Evolutionary conservation across 2,113 vertebrate species (phyloP).

Genomic region (Symphodus melops): DNA sequence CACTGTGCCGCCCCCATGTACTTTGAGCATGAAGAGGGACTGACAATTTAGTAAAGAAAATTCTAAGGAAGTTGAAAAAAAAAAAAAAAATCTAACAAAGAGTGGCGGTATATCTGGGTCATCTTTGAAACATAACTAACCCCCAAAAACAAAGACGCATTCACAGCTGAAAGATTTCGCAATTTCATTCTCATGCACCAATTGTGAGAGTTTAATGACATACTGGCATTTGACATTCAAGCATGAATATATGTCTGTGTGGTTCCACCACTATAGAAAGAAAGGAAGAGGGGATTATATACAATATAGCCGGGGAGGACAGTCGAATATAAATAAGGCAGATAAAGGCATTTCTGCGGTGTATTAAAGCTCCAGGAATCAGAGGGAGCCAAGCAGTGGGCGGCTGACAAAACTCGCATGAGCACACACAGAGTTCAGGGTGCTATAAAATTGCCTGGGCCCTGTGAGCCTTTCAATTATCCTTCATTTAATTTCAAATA

Average conservation of each 20-base stretch:
- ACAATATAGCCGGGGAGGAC: conserved; percentile 14
- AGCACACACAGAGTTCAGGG: conserved; percentile 27
- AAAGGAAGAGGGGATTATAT: neutral
- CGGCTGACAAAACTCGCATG: conserved; percentile 58
- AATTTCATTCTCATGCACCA: conserved; percentile 52
- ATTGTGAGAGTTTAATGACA: conserved; percentile 54
- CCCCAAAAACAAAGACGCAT: conserved; percentile 37
- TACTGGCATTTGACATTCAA: conserved; percentile 62
- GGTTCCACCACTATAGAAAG: conserved; percentile 29
- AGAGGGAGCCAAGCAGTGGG: conserved; percentile 55
- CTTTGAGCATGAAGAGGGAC: conserved; percentile 7
- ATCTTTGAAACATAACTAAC: conserved; percentile 30
- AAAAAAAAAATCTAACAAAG: no score
- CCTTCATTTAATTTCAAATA: conserved; percentile 62
- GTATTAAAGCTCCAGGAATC: conserved; percentile 44
- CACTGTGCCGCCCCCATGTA: conserved; percentile 12
- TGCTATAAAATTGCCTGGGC: conserved; percentile 42
- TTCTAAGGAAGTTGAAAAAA: conserved; percentile 5
- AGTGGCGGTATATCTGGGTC: neutral
- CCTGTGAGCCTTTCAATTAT: conserved; percentile 63
- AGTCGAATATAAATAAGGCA: conserved; percentile 45
- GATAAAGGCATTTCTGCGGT: conserved; percentile 58
- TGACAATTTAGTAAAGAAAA: conserved; percentile 18
- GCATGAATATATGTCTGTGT: conserved; percentile 55
- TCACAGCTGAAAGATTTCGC: conserved; percentile 7